Evolutionary conservation across 2,888 invertebrate species (phyloP).

Genomic region (Baccha elongata): DNA sequence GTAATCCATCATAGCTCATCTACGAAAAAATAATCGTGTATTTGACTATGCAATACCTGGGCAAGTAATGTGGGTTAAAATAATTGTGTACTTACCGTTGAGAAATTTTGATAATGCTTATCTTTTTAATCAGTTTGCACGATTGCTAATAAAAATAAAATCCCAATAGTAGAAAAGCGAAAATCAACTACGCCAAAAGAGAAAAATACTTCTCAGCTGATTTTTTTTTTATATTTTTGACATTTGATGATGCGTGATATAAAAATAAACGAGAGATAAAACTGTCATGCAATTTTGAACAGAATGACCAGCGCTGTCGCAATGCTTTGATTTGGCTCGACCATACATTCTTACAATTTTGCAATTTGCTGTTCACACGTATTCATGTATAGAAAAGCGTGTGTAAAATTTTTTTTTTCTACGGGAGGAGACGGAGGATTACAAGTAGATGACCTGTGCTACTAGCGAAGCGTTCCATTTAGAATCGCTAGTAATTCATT

Average conservation of each 20-base stretch:
- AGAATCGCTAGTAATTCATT: too few species aligned
- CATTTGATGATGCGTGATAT: slow-evolving; percentile 17
- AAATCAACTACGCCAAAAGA: slow-evolving; percentile 56
- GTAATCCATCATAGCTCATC: slow-evolving; percentile 82
- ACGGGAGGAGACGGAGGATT: too few species aligned
- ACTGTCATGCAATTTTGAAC: too few species aligned
- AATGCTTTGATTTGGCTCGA: too few species aligned
- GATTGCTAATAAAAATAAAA: slow-evolving; percentile 63
- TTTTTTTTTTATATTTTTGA: slow-evolving; percentile 53
- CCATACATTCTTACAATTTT: too few species aligned
- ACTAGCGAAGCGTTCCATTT: too few species aligned
- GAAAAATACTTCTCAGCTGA: slow-evolving; percentile 71
- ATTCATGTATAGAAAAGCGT: too few species aligned
- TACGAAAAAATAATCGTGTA: slow-evolving; percentile 70
- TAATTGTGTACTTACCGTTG: slow-evolving; percentile 76
- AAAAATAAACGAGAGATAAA: not conserved
- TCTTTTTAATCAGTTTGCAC: slow-evolving; percentile 76
- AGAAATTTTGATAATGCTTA: slow-evolving; percentile 78
- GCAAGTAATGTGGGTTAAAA: not conserved
- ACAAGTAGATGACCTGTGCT: too few species aligned
- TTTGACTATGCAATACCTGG: slow-evolving; percentile 22
- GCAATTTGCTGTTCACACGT: too few species aligned
- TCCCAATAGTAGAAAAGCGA: slow-evolving; percentile 53
- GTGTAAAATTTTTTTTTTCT: too few species aligned
- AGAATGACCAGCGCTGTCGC: too few species aligned